phyloP scores from a whole-genome alignment of 35 echinoderm and acorn worm species.

The Chiridota heheva region DNA sequence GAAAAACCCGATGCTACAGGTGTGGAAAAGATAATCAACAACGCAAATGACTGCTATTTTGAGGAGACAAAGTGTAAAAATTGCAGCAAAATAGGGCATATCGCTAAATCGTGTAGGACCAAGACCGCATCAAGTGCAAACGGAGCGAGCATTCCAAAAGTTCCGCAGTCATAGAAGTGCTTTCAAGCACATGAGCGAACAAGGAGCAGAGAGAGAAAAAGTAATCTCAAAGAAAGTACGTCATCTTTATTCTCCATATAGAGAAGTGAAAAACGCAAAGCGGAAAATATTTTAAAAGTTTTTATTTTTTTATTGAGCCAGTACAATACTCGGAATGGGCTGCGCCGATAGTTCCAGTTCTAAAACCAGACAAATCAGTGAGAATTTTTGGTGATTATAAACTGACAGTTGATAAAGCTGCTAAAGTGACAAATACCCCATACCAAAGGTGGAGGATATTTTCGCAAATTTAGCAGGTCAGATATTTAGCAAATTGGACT shows the following conservation, averaged over 20 bases:
- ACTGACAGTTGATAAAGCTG: conserved; percentile 35
- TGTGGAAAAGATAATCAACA: conserved; percentile 19
- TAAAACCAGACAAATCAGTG: conserved; percentile 25
- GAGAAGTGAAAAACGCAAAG: not conserved
- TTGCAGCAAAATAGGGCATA: conserved; percentile 62
- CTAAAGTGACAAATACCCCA: conserved; percentile 47
- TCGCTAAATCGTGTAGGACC: conserved; percentile 44
- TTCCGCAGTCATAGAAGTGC: too few relatives aligned
- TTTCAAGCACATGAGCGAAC: too few relatives aligned
- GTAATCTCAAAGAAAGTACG: not conserved
- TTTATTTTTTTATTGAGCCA: conserved; percentile 38
- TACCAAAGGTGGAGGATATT: conserved; percentile 41
- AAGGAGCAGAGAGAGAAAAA: conserved; percentile 7
- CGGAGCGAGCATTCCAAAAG: too few relatives aligned
- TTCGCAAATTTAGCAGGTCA: conserved; percentile 23
- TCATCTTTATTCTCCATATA: too few relatives aligned
- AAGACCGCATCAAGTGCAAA: too few relatives aligned
- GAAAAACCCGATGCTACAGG: not conserved
- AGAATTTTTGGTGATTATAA: conserved; percentile 70
- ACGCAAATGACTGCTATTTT: conserved; percentile 3
- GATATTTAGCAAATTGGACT: conserved; percentile 52
- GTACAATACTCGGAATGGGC: conserved; percentile 49
- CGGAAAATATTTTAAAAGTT: conserved; percentile 20
- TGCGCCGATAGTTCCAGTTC: conserved; percentile 49
- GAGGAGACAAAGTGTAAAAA: conserved; percentile 19